Base-by-base conservation (phyloP, 1,140 invertebrate genomes). In the Orussus abietinus region DNA sequence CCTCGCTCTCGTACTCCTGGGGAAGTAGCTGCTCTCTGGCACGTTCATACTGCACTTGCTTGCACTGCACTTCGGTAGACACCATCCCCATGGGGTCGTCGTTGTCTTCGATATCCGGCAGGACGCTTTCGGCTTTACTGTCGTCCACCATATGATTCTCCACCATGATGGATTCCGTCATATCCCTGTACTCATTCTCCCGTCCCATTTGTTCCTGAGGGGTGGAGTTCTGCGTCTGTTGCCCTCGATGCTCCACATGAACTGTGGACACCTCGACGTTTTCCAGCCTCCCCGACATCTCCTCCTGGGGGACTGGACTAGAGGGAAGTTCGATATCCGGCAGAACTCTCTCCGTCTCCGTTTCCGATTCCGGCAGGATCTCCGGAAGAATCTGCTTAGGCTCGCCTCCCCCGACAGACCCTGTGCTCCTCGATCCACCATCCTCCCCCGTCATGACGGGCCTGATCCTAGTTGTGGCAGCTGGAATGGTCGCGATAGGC, bases 401-500 rank as follows among this genome's bases (percentile, higher is more conserved):
- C 36, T 64, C 59, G 13, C 47, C 44, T 33, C 49, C 7, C 54
- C 42, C 3, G 51, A 55, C 1, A 55, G n/a, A n/a, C n/a, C n/a
- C n/a, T n/a, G n/a, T n/a, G n/a, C n/a, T n/a, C n/a, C n/a, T n/a
- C n/a, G n/a, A n/a, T n/a, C n/a, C n/a, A n/a, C n/a, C n/a, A n/a
- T n/a, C n/a, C n/a, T n/a, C 49, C 7, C 54, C 42, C 3, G 51
- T 56, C 1, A 55, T 45, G 10, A 59, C 56, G 5, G 68, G 50
- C 29, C 59, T 54, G 20, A 61, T 63, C 35, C 55, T 56, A 5
- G 57, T 53, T 15, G 59, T 53, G 5, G 51, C 51, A 13, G 59
- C 53, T 10, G 59, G 74, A 63, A 53, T 73, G 47, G 61, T 75
- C 55, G 71, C 61, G 59, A 69, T 71, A 55, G 49, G 77, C 10